Conservation (phyloP, 2,113 vertebrate genomes). For the Egretta garzetta region DNA sequence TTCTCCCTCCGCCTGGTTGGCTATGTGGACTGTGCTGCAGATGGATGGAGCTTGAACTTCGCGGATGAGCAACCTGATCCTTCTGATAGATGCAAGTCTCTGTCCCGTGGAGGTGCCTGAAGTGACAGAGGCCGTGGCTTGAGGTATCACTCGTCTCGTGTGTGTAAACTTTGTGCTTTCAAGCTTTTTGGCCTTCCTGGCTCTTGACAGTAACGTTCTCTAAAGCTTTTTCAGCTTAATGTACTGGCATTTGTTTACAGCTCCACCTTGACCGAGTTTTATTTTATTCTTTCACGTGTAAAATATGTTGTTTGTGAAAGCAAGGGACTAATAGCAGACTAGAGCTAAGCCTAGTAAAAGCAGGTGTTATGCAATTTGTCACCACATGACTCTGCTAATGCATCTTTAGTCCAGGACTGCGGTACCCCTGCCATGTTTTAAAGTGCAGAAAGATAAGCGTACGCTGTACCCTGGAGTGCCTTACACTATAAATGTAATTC, state of each 20-base stretch:
- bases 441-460: conserved; percentile 36
- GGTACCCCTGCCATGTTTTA: conserved; percentile 22
- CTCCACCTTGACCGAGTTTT: not conserved
- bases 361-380: conserved; percentile 39
- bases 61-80: not conserved
- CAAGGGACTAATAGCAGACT: conserved; percentile 20
- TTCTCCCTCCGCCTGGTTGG: fast-evolving
- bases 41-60: not conserved
- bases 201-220: not conserved
- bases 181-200: not conserved
- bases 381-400: conserved; percentile 16
- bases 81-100: not conserved
- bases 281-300: not conserved
- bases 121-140: not conserved
- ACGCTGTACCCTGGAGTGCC: not conserved
- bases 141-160: fast-evolving
- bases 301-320: not conserved
- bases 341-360: conserved; percentile 20
- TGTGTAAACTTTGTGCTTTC: not conserved
- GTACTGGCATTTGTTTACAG: not conserved
- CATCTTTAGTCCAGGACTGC: not conserved
- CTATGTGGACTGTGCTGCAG: fast-evolving
- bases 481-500: conserved; percentile 23
- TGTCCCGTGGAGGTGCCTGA: fast-evolving
- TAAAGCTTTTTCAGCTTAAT: not conserved